Evolutionary conservation across 64 coral and sea anemone species (phyloP).

Genomic region (Montipora efflorescens): DNA sequence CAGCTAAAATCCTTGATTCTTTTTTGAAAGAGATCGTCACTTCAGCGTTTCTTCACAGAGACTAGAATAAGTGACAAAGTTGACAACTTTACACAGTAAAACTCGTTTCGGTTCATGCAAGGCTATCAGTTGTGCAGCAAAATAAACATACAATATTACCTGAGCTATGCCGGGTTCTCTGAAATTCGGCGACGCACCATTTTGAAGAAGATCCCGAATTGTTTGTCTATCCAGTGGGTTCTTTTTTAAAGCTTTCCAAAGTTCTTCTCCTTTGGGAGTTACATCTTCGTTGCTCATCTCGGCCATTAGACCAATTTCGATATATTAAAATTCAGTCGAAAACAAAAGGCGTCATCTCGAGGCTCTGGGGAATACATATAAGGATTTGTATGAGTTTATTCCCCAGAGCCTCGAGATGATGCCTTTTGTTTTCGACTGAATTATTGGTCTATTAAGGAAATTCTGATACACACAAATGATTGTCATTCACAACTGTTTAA

Average conservation of each 20-base stretch:
- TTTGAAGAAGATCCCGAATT: neutral
- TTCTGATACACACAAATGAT: too few relatives aligned
- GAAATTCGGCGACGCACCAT: constrained; percentile 11
- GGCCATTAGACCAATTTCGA: neutral
- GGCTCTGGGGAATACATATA: too few relatives aligned
- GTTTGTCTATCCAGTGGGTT: neutral
- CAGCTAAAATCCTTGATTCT: neutral
- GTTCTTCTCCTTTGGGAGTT: neutral
- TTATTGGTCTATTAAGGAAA: neutral
- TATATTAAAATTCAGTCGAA: too few relatives aligned
- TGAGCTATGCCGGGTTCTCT: neutral
- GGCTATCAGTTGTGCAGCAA: too few relatives aligned
- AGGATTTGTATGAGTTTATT: too few relatives aligned
- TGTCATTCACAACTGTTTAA: too few relatives aligned
- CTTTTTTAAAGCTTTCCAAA: neutral
- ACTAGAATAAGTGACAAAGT: neutral
- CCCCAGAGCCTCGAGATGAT: too few relatives aligned
- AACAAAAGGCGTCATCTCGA: too few relatives aligned
- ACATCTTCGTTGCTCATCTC: too few relatives aligned
- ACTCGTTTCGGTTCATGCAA: too few relatives aligned
- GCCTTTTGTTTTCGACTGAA: too few relatives aligned
- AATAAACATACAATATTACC: neutral
- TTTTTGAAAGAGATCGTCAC: neutral
- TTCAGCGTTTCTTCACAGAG: neutral
- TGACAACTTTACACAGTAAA: too few relatives aligned